Evolutionary conservation across 2,888 invertebrate species (phyloP).

Genomic region (Poecilobothrus nobilitatus): DNA sequence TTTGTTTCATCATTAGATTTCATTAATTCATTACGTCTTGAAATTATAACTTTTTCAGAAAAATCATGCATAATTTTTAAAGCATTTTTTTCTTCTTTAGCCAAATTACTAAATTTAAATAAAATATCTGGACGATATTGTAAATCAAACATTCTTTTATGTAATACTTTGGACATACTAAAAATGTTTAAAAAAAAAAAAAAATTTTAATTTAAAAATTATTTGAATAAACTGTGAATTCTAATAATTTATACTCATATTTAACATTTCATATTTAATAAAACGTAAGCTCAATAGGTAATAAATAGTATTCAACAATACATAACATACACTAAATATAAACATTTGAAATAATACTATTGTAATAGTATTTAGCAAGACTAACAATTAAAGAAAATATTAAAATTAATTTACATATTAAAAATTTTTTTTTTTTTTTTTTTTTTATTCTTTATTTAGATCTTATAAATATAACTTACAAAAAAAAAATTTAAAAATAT

Average conservation of each 20-base stretch:
- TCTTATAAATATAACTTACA: too few relatives aligned
- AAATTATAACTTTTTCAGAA: conserved; percentile 49
- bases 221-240: not conserved
- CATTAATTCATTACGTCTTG: conserved; percentile 41
- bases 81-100: conserved; percentile 47
- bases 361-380: too few relatives aligned
- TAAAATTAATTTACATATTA: too few relatives aligned
- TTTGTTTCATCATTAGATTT: conserved; percentile 21
- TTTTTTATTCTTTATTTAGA: too few relatives aligned
- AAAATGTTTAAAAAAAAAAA: too few relatives aligned
- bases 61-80: conserved; percentile 48
- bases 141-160: conserved; percentile 41
- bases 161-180: conserved; percentile 38
- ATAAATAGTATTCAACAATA: too few relatives aligned
- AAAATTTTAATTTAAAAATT: not conserved
- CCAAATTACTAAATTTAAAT: conserved; percentile 49
- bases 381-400: too few relatives aligned
- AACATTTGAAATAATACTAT: too few relatives aligned
- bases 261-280: not conserved
- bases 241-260: conserved; percentile 9
- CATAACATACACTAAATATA: too few relatives aligned
- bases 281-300: too few relatives aligned
- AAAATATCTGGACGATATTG: conserved; percentile 36
- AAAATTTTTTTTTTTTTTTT: too few relatives aligned
- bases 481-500: too few relatives aligned